These are phyloP conservation scores for Pecten maximus DNA, from an alignment of 2,888 invertebrate genomes.

Conservation along the genomic window DNA sequence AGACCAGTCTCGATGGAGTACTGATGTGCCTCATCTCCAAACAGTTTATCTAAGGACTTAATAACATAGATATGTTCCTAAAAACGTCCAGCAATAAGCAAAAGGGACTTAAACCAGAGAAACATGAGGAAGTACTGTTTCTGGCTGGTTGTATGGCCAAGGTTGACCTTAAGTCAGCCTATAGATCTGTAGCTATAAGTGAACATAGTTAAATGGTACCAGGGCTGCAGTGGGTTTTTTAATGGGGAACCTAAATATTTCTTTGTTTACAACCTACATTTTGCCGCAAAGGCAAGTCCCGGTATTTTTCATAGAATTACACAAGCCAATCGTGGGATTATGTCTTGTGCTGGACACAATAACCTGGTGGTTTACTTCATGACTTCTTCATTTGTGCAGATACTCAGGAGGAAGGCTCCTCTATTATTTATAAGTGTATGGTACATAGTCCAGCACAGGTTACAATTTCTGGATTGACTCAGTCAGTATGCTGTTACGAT, in stretches of 20 bases:
- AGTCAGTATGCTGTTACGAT: too few species aligned
- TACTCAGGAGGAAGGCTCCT: too few species aligned
- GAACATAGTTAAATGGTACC: conserved; percentile 40
- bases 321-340: conserved; percentile 46
- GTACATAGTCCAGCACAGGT: too few species aligned
- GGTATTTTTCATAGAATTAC: conserved; percentile 47
- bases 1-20: too few species aligned
- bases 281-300: conserved; percentile 45
- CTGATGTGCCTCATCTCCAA: too few species aligned
- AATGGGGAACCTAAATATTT: conserved; percentile 13
- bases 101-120: too few species aligned
- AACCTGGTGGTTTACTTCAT: conserved; percentile 48
- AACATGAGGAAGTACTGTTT: too few species aligned
- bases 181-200: too few species aligned
- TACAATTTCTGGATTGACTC: too few species aligned
- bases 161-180: conserved; percentile 45
- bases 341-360: conserved; percentile 46
- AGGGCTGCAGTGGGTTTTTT: conserved; percentile 44
- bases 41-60: not conserved
- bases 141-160: conserved; percentile 37
- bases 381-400: too few species aligned
- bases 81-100: too few species aligned
- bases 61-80: not conserved
- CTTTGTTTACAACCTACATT: conserved; percentile 38
- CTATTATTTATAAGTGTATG: too few species aligned